Conservation (phyloP, 2,888 invertebrate genomes). For the Eristalinus sepulchralis region DNA sequence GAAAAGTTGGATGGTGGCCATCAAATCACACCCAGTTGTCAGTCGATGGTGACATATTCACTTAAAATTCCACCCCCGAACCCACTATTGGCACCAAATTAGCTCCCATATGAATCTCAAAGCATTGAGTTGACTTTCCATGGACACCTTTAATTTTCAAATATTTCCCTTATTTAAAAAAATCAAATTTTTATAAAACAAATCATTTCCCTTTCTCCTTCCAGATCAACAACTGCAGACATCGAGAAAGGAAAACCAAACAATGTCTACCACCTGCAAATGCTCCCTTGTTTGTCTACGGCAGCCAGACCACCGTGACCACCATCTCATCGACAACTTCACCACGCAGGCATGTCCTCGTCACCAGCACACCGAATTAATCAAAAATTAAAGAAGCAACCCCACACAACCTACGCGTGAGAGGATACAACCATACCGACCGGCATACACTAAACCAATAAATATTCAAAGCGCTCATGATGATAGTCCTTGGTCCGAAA, state of each 20-base stretch:
- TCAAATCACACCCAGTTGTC: too few relatives aligned
- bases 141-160: too few relatives aligned
- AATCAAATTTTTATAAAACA: too few relatives aligned
- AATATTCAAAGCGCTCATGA: conserved; percentile 10
- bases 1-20: too few relatives aligned
- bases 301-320: conserved; percentile 6
- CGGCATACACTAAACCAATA: not conserved
- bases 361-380: conserved; percentile 33
- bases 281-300: not conserved
- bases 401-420: conserved; percentile 14
- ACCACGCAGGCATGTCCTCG: conserved; percentile 16
- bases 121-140: too few relatives aligned
- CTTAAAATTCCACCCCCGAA: too few relatives aligned
- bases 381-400: conserved; percentile 23
- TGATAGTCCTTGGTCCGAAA: not conserved
- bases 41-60: too few relatives aligned
- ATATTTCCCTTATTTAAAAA: too few relatives aligned
- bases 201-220: conserved; percentile 1
- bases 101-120: too few relatives aligned
- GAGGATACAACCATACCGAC: not conserved
- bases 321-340: conserved; percentile 8
- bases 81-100: too few relatives aligned
- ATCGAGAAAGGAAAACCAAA: conserved; percentile 3
- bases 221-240: conserved; percentile 3
- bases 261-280: conserved; percentile 26